Evolutionary conservation across 2,113 vertebrate species (phyloP), one percentile per base, ranked within the genome.

Genomic region (Boulengeromyrus knoepffleri): DNA sequence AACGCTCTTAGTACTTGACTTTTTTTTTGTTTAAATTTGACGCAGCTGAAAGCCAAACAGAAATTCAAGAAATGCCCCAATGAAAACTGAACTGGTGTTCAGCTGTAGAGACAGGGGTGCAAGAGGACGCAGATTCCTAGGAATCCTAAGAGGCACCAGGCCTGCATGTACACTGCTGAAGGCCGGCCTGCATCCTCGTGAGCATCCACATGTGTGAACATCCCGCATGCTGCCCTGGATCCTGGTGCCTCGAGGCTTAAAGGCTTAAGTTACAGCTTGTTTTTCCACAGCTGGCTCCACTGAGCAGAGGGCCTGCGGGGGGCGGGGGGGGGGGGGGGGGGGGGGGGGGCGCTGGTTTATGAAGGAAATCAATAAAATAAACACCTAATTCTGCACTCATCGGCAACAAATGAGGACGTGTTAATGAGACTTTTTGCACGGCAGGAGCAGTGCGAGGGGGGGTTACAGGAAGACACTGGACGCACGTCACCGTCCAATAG

Each of bases 351-450:
- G 36, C 47, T 24, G 70, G 49, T 52, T 80, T 89, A 50, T 56
- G 74, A 84, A 89, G 88, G 74, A 89, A 84, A 84, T 89, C 88
- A 89, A 89, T 89, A 89, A 89, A 84, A 89, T 89, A 89, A 89
- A 89, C 88, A 74, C 66, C 88, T 56, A 89, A 84, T 89, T 89
- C 88, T 84, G 88, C 39, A 47, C 50, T 84, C 88, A 89, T 83
- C 49, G 3, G 88, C 77, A 80, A 36, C 74, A 80, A 83, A 84
- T 56, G 88, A 89, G 39, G 70, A 84, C 9, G 88, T 89, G 88
- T 89, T 89, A 89, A 89, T 89, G 80, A 83, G 88, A 89, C 88
- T 58, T 56, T 89, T 84, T 89, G 50, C 88, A 84, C 74, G 42
- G 74, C 77, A 10, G 49, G 66, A 80, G 42, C 39, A 19, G 56